These are phyloP conservation scores for Tetropium fuscum DNA, from an alignment of 2,888 invertebrate species.

Conservation along the genomic window DNA sequence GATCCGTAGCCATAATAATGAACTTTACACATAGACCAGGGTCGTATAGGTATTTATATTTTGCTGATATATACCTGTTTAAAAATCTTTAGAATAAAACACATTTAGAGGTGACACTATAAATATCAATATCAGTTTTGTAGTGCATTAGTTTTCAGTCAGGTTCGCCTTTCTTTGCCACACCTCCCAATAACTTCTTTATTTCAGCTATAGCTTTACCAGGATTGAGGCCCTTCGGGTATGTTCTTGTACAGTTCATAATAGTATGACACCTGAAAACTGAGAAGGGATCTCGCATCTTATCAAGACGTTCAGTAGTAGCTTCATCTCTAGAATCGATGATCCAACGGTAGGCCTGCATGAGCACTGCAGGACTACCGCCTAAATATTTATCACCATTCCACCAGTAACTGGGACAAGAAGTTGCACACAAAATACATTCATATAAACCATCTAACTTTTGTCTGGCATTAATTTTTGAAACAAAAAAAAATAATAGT, in stretches of 20 bases:
- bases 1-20: too few species aligned
- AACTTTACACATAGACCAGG: too few species aligned
- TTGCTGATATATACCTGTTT: too few species aligned
- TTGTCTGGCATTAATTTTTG: too few species aligned
- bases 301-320: slow-evolving; percentile 79
- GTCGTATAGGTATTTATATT: too few species aligned
- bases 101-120: too few species aligned
- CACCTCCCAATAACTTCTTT: slow-evolving; percentile 90
- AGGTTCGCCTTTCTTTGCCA: slow-evolving; percentile 83
- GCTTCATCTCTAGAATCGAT: slow-evolving; percentile 95
- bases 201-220: slow-evolving; percentile 96
- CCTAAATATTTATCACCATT: slow-evolving; percentile 98
- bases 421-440: slow-evolving; percentile 97
- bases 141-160: slow-evolving; percentile 70
- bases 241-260: slow-evolving; percentile 95
- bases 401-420: slow-evolving; percentile 99
- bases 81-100: too few species aligned
- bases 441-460: slow-evolving; percentile 97
- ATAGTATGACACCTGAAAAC: slow-evolving; percentile 98
- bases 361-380: slow-evolving; percentile 97
- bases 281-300: slow-evolving; percentile 90
- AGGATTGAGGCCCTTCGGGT: slow-evolving; percentile 97
- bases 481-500: too few species aligned
- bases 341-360: slow-evolving; percentile 97
- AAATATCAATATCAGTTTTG: too few species aligned